Percentiles rank a stretch among this genome's conserved stretches.
These are phyloP conservation scores for Sarcophaga peregrina DNA, from an alignment of 1,140 invertebrate species.

Conservation along the genomic window DNA sequence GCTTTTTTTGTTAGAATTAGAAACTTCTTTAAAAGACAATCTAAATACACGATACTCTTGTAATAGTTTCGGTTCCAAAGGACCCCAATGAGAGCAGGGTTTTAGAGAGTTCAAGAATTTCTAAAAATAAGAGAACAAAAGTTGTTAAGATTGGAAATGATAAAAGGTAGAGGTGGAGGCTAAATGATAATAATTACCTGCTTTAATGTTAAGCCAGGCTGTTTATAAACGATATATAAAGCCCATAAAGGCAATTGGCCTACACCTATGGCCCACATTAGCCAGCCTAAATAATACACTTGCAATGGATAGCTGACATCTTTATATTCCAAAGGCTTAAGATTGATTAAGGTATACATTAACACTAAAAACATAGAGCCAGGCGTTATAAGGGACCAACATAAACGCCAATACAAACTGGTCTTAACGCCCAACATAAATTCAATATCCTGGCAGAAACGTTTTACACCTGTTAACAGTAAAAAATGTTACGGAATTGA, in stretches of 20 bases:
- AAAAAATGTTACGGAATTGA: not conserved
- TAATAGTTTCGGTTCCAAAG: slow-evolving; percentile 50
- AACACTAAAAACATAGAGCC: slow-evolving; percentile 77
- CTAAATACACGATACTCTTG: slow-evolving; percentile 51
- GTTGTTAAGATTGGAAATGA: not conserved
- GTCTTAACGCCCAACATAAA: slow-evolving; percentile 80
- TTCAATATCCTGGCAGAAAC: slow-evolving; percentile 73
- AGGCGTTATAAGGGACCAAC: slow-evolving; percentile 83
- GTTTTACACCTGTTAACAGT: slow-evolving; percentile 68
- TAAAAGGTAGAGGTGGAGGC: no score
- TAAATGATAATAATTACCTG: slow-evolving; percentile 50
- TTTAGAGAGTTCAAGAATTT: slow-evolving; percentile 25
- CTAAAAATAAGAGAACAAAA: not conserved
- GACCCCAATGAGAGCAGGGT: slow-evolving; percentile 53
- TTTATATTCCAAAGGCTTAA: slow-evolving; percentile 70
- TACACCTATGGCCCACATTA: slow-evolving; percentile 67
- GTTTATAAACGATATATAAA: slow-evolving; percentile 56
- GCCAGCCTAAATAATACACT: slow-evolving; percentile 68
- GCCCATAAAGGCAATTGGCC: slow-evolving; percentile 69
- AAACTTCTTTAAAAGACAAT: not conserved
- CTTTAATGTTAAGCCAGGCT: slow-evolving; percentile 51
- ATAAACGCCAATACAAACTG: slow-evolving; percentile 83
- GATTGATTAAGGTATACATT: slow-evolving; percentile 73
- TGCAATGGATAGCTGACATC: slow-evolving; percentile 64
- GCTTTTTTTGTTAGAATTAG: not conserved